Evolutionary conservation across 2,888 invertebrate species (phyloP), one percentile per base, ranked within the genome.

Genomic region (Caenorhabditis japonica): DNA sequence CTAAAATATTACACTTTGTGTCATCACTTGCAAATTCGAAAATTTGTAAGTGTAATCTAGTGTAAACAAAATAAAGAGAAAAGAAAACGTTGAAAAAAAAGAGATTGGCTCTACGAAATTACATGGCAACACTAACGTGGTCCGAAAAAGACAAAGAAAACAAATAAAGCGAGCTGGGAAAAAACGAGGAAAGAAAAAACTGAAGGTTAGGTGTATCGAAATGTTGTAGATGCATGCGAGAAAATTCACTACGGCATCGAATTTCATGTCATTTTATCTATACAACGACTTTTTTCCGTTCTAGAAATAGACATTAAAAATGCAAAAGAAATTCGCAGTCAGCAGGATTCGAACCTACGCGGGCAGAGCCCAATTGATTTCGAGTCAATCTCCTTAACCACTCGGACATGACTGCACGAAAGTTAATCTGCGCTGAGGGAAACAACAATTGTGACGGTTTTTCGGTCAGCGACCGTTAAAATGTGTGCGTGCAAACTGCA

Each of bases 291-390:
- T 34, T 46, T n/a, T 62, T 62, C 62, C 62, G 62, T 34, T 46
- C 33, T 19, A 25, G 21, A 53, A 36, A 46, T 34, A 62, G 27
- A n/a, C 43, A 27, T 10, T 36, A 64, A 56, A 19, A 64, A n/a
- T n/a, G 38, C 10, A n/a, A 38, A 38, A 13, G 15, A n/a, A 4
- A n/a, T 10, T 10, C 4, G n/a, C 4, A n/a, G 10, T 10, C 41
- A 1, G 7, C 19, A n/a, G 17, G n/a, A 77, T 73, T 81, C 79
- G 81, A 79, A 77, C 74, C 75, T 77, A 69, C 80, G 76, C 77
- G 77, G 72, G 69, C 78, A 75, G 64, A 81, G 79, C 76, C 77
- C 79, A 79, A 68, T 77, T 79, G 79, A 77, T 78, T 79, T 76
- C 76, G 69, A 78, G 78, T 78, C 78, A 78, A 76, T 70, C 76